Evolutionary conservation across 2,888 invertebrate genomes (phyloP), one percentile per base, ranked within the genome.

Genomic region (Fragum whitleyi): DNA sequence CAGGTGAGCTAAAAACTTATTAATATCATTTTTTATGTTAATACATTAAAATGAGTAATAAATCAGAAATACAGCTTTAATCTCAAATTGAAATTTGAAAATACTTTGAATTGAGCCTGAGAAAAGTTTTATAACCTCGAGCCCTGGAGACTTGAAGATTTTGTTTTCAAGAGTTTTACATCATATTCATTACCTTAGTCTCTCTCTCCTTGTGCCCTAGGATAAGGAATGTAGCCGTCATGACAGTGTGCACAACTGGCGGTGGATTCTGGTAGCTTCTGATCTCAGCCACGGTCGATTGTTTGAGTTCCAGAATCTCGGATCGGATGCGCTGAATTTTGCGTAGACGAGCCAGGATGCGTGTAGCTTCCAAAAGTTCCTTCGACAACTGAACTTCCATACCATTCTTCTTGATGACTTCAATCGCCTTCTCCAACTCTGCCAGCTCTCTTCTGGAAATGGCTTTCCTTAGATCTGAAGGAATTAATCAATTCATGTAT

Each of bases 241-340:
- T 93, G 29, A 93, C 92, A 0, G 87, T 89, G 73, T 93, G 93
- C 6, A 93, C 93, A 16, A 91, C 87, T 7, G 79, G 70, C 19
- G 93, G 93, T 11, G 93, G 93, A 9, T 89, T 92, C 75, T 89
- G 89, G 81, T 93, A 93, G 82, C 92, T 93, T 59, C 92, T 81
- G 62, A 93, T 93, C 86, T 93, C 93, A 0, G 93, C 93, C 73
- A 93, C 92, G 0, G 93, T 93, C 0, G 92, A 89, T 84, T 93
- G 93, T 72, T 93, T 92, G 83, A 93, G 87, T 72, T 91, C 90
- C 78, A 90, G 74, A 57, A 91, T 90, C 79, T 90, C 91, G 36
- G 90, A 89, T 9, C 90, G 84, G 71, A 91, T 91, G 16, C 90
- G 83, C 76, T 90, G 89, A 67, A 91, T 86, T 67, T 90, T 85